Base-by-base conservation (phyloP, 2,888 invertebrate species). In the Unio delphinus region DNA sequence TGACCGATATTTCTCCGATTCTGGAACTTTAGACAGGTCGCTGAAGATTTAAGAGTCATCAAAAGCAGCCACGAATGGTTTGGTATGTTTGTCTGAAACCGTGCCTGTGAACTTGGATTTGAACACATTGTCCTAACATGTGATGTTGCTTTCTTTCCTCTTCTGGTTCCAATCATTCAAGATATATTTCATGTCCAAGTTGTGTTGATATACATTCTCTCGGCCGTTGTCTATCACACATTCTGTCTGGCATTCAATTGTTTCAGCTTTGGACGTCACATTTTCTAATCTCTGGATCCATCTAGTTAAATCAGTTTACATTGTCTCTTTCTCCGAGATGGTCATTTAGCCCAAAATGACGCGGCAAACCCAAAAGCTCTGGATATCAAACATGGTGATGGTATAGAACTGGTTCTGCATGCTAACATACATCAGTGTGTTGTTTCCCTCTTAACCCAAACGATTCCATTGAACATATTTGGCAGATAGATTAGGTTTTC, bases 301-400 rank as follows among this genome's bases (percentile, higher is more conserved):
- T 58, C 65, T 55, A n/a, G 58, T 15, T 7, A 64, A 55, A 58
- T 70, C 64, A 45, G 57, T 15, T 11, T 60, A n/a, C 75, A 75
- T 79, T 7, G 72, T 68, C 6, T 56, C 57, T 61, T 61, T 28
- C 0, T 61, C 20, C 2, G 20, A 30, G 30, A 61, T 18, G 8
- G 61, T 61, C 8, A 0, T 23, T 11, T 61, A 18, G 61, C 61
- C 23, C 26, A n/a, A 45, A 55, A 68, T 70, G 28, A 70, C 72
- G 71, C 65, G 67, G 67, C 70, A 70, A 7, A 58, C 62, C 75
- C 74, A 75, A 3, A 71, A 54, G 6, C 69, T 74, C 45, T 74
- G 70, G 11, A 63, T 65, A 7, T 78, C 75, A 72, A 78, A 75
- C 78, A 78, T 74, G 5, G 74, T 70, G 57, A 67, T 75, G 0